Conservation (phyloP, 2,113 vertebrate species). For the Xyrauchen texanus region DNA sequence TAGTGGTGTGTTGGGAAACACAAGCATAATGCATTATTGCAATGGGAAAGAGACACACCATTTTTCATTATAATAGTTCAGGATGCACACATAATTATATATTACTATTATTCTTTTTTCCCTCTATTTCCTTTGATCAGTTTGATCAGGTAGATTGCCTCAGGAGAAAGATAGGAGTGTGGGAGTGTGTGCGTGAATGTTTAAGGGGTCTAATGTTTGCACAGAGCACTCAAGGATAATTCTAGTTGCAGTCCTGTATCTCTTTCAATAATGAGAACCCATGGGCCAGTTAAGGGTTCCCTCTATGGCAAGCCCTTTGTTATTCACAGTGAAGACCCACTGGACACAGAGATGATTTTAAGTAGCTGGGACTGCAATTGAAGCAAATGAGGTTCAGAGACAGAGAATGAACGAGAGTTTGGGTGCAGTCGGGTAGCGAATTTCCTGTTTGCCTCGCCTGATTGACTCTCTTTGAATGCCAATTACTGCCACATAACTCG, state of each 20-base stretch:
- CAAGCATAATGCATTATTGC: not conserved
- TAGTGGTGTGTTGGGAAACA: no score
- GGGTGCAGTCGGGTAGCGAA: not conserved
- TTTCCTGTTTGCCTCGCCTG: constrained; percentile 33
- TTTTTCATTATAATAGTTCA: no score
- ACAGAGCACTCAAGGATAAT: constrained; percentile 5
- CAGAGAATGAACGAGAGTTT: constrained; percentile 7
- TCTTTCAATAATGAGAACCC: constrained; percentile 30
- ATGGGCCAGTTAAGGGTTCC: constrained; percentile 6
- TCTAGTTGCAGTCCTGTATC: not conserved
- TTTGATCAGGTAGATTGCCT: not conserved
- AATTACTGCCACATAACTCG: constrained; percentile 20
- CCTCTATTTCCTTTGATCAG: no score
- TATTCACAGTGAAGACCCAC: not conserved
- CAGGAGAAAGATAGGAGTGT: not conserved
- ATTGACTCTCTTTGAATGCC: constrained; percentile 42
- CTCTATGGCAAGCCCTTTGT: constrained; percentile 4
- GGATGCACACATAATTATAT: no score
- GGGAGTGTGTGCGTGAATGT: not conserved
- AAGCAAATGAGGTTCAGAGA: constrained; percentile 14
- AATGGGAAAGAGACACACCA: not conserved
- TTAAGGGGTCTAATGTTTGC: constrained; percentile 11
- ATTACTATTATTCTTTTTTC: no score
- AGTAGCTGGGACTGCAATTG: constrained; percentile 22
- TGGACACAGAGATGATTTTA: constrained; percentile 2